Percentiles rank a stretch among this genome's conserved stretches.
These are phyloP conservation scores for Orestias chungarensis DNA, from an alignment of 2,797 vertebrate genomes.

Conservation along the genomic window DNA sequence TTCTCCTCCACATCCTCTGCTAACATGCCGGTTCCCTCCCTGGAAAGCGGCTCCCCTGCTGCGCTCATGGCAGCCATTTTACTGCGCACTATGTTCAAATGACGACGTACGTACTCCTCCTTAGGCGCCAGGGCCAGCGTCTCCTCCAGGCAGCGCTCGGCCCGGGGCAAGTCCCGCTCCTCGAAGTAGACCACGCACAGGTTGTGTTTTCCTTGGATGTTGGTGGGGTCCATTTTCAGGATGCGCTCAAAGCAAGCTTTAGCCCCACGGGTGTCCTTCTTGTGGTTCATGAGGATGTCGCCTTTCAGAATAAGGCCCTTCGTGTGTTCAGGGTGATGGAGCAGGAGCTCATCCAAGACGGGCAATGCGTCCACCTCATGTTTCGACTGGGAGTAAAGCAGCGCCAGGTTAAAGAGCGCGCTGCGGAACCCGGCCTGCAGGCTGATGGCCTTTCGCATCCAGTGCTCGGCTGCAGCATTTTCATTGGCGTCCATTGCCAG, in stretches of 20 bases:
- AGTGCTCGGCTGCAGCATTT: constrained; percentile 88
- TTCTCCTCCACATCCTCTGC: constrained; percentile 42
- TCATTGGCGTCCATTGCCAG: constrained; percentile 96
- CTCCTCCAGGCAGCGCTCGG: constrained; percentile 92
- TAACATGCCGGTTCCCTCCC: constrained; percentile 48
- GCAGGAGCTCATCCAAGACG: constrained; percentile 88
- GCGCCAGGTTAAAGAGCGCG: constrained; percentile 94
- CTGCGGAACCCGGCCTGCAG: constrained; percentile 93
- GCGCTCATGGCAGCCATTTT: constrained; percentile 89
- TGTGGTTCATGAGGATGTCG: constrained; percentile 99
- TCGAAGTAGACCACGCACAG: constrained; percentile 98
- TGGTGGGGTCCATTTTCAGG: constrained; percentile 88
- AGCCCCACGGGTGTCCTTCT: constrained; percentile 92
- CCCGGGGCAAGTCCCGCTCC: constrained; percentile 89
- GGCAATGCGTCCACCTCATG: constrained; percentile 92
- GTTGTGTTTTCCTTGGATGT: constrained; percentile 98
- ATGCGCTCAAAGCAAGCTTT: constrained; percentile 93
- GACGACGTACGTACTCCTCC: constrained; percentile 94
- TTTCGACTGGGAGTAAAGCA: constrained; percentile 92
- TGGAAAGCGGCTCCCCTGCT: constrained; percentile 73
- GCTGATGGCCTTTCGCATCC: constrained; percentile 95
- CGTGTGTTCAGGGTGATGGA: constrained; percentile 91
- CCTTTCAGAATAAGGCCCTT: constrained; percentile 98
- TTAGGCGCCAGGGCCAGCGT: constrained; percentile 91
- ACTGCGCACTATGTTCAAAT: constrained; percentile 90